Percentiles rank a stretch among this genome's conserved stretches.
Conservation (phyloP, 2,797 vertebrate species). For the Lithobates sylvaticus region DNA sequence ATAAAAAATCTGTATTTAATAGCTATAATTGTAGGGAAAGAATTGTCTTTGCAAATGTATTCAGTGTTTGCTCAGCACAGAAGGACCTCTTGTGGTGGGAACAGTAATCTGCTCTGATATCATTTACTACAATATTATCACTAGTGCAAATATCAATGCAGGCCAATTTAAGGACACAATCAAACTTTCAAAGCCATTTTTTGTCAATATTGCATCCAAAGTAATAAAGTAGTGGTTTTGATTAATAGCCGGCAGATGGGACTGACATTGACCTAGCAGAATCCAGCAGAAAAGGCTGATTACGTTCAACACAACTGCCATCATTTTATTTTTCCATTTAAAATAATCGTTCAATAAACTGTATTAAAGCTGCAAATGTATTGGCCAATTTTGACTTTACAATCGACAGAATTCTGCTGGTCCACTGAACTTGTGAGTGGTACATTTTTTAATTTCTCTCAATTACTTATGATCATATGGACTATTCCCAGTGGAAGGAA, state of each 20-base stretch:
- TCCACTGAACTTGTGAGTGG: too few relatives aligned
- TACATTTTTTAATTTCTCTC: too few relatives aligned
- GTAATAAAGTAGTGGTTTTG: too few relatives aligned
- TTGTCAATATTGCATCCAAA: too few relatives aligned
- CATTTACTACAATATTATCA: neutral
- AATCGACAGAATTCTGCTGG: too few relatives aligned
- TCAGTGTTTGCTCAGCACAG: conserved; percentile 15
- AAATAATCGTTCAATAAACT: neutral
- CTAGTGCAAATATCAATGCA: neutral
- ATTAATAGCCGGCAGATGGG: too few relatives aligned
- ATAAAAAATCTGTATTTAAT: neutral
- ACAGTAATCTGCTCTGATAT: neutral
- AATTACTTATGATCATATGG: neutral
- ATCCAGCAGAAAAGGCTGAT: too few relatives aligned
- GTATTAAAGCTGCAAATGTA: neutral
- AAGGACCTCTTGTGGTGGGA: conserved; percentile 49
- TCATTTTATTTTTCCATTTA: neutral
- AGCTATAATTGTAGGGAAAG: neutral
- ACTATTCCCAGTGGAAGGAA: neutral
- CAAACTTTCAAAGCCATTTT: too few relatives aligned
- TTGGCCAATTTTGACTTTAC: neutral
- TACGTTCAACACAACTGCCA: too few relatives aligned
- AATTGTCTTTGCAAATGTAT: neutral
- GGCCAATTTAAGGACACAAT: too few relatives aligned
- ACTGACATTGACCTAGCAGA: too few relatives aligned